Evolutionary conservation across 2,888 invertebrate species (phyloP).

Genomic region (Galerucella calmariensis): DNA sequence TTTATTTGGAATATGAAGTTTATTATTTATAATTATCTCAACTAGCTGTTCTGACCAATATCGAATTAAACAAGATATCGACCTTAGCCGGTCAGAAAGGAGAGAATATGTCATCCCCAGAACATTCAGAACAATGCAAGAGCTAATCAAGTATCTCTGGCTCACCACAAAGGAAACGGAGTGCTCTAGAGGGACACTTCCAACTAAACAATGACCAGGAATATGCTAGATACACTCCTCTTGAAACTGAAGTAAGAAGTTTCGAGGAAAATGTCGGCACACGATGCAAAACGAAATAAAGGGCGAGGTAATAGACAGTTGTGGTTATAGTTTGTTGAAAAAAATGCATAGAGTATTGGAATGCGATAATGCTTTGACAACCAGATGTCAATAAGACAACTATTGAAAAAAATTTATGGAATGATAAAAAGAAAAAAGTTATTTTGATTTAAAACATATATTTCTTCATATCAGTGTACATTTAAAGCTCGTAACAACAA

Average conservation of each 20-base stretch:
- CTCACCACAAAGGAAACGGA: constrained; percentile 33
- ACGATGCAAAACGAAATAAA: background rate
- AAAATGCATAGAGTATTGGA: too few relatives aligned
- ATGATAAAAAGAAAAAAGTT: too few relatives aligned
- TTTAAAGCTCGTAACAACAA: background rate
- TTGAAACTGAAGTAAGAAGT: constrained; percentile 8
- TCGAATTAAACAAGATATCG: constrained; percentile 19
- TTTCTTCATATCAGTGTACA: too few relatives aligned
- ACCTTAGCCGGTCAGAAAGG: constrained; percentile 1
- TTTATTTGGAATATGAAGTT: background rate
- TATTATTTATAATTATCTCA: background rate
- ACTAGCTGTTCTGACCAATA: background rate
- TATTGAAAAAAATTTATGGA: too few relatives aligned
- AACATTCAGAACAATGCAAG: constrained; percentile 36
- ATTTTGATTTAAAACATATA: too few relatives aligned
- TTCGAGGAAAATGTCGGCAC: constrained; percentile 13
- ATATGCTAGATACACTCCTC: constrained; percentile 22
- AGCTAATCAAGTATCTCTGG: constrained; percentile 39
- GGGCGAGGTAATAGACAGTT: background rate
- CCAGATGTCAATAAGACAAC: too few relatives aligned
- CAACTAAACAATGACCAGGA: constrained; percentile 32
- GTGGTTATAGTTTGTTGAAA: too few relatives aligned
- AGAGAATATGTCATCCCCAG: constrained; percentile 39
- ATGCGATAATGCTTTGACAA: too few relatives aligned
- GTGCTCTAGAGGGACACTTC: constrained; percentile 22